Conservation (phyloP, 2,113 vertebrate genomes). For the Daphoenositta chrysoptera region DNA sequence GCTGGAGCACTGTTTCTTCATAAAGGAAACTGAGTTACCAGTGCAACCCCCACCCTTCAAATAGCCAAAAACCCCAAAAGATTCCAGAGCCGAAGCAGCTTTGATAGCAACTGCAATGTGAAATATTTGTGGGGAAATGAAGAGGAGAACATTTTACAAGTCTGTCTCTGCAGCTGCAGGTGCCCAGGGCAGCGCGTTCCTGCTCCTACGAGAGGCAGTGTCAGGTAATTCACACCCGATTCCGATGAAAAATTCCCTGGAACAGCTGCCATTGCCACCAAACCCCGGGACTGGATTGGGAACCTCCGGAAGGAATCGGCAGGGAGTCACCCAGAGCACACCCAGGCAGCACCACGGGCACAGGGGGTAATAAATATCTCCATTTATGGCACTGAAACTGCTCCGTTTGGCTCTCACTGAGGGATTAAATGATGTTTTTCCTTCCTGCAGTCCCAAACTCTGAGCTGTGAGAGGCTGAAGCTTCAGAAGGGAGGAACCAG, state of each 20-base stretch:
- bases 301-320: background rate
- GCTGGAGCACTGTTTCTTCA: background rate
- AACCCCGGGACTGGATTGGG: background rate
- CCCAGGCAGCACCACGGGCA: background rate
- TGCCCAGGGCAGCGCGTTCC: accelerated
- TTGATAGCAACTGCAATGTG: background rate
- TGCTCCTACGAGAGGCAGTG: accelerated
- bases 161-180: background rate
- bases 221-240: accelerated
- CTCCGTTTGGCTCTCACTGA: background rate
- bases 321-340: background rate
- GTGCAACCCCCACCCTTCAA: background rate
- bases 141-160: background rate
- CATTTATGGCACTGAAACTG: accelerated
- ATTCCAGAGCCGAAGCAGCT: background rate
- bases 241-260: background rate
- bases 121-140: background rate
- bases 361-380: background rate
- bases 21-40: background rate
- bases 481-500: background rate
- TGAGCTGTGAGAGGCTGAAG: background rate
- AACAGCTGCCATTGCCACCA: background rate
- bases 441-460: background rate
- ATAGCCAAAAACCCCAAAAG: accelerated
- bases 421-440: background rate